phyloP scores from a whole-genome alignment of 2,888 invertebrate genomes.

The Zhuqinia jingwanae region DNA sequence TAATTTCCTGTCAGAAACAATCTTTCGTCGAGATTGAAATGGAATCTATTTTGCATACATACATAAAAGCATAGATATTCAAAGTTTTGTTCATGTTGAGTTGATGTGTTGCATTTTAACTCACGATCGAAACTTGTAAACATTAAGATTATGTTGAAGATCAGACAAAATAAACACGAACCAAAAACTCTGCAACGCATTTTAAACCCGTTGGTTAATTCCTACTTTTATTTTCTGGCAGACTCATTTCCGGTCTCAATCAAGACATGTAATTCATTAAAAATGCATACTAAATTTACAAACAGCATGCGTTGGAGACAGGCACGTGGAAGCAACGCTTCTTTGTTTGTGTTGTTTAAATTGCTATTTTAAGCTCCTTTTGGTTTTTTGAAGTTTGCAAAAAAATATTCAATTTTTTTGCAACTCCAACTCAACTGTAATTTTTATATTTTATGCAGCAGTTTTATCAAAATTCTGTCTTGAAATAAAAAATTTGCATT shows the following conservation, averaged over 20 bases:
- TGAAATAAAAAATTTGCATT: too few species aligned
- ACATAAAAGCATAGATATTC: not conserved
- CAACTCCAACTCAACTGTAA: too few species aligned
- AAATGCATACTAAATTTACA: not conserved
- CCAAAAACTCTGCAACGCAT: conserved; percentile 58
- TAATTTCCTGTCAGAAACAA: conserved; percentile 61
- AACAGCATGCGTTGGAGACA: not conserved
- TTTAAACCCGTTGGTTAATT: conserved; percentile 61
- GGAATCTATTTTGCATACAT: too few species aligned
- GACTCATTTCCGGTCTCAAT: conserved; percentile 63
- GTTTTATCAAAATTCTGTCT: too few species aligned
- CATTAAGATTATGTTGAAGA: not conserved
- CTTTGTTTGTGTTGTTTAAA: too few species aligned
- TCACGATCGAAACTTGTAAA: not conserved
- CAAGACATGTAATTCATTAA: not conserved
- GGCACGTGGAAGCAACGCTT: not conserved
- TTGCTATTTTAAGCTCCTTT: too few species aligned
- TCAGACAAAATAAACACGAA: conserved; percentile 42
- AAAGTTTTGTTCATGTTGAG: too few species aligned
- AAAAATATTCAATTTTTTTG: too few species aligned
- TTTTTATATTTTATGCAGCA: too few species aligned
- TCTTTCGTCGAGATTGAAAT: conserved; percentile 1
- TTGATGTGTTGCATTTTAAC: too few species aligned
- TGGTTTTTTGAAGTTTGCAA: too few species aligned
- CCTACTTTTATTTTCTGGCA: conserved; percentile 62